Evolutionary conservation across 2,113 vertebrate species (phyloP).

Genomic region (Sander vitreus): DNA sequence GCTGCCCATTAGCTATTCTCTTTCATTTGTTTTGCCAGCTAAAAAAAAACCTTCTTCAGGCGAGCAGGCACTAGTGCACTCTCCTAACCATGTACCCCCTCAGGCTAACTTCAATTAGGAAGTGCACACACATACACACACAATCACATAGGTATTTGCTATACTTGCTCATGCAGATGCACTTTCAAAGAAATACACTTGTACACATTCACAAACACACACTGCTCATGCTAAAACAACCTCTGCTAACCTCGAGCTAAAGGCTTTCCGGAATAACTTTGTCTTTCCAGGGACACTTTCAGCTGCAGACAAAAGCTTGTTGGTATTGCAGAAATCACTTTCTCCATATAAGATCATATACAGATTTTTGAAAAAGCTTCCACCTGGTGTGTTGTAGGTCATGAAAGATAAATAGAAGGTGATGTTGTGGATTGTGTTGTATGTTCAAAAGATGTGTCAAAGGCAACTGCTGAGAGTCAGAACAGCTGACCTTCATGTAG

Average conservation of each 20-base stretch:
- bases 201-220: background rate
- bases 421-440: background rate
- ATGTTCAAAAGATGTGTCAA: slow-evolving; percentile 1
- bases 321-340: background rate
- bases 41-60: slow-evolving; percentile 40
- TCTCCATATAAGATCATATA: background rate
- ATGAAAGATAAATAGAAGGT: background rate
- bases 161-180: slow-evolving; percentile 22
- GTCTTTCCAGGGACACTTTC: background rate
- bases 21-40: slow-evolving; percentile 60
- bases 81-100: slow-evolving; percentile 1
- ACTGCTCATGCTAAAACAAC: slow-evolving; percentile 1
- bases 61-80: slow-evolving; percentile 15
- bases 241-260: background rate
- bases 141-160: slow-evolving; percentile 6
- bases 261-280: background rate
- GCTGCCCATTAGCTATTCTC: slow-evolving; percentile 61
- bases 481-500: slow-evolving; percentile 39
- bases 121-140: slow-evolving; percentile 6
- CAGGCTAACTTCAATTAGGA: slow-evolving; percentile 29
- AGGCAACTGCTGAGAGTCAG: background rate
- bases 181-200: slow-evolving; percentile 27
- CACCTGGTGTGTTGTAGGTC: background rate
- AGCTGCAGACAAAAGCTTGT: background rate
- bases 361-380: background rate